phyloP scores from a whole-genome alignment of 2,113 vertebrate species.

The Puma concolor region DNA sequence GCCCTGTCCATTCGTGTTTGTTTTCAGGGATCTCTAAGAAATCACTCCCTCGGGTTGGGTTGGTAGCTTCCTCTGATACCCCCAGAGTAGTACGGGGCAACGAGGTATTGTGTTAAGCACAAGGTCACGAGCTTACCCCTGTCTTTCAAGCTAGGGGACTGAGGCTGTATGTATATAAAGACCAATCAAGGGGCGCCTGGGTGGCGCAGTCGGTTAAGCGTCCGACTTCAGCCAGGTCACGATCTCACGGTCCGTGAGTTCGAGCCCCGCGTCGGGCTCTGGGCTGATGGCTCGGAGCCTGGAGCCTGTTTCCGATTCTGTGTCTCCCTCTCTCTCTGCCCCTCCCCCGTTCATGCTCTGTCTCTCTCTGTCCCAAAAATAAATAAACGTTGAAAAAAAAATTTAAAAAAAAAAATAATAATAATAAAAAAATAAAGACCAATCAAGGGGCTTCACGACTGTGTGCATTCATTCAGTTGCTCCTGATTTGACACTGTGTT shows the following conservation, averaged over 20 bases:
- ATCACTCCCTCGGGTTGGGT: constrained; percentile 22
- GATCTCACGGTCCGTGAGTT: too few relatives aligned
- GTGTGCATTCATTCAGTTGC: background rate
- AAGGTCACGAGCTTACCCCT: background rate
- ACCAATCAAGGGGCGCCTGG: background rate
- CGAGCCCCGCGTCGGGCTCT: too few relatives aligned
- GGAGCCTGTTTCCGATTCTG: too few relatives aligned
- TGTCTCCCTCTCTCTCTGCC: too few relatives aligned
- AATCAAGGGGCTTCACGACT: background rate
- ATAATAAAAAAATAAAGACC: too few relatives aligned
- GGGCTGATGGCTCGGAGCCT: too few relatives aligned
- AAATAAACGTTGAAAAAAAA: too few relatives aligned
- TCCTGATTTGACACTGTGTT: constrained; percentile 44
- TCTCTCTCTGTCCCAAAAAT: too few relatives aligned
- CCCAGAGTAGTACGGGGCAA: background rate
- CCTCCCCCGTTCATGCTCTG: too few relatives aligned
- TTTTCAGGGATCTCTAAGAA: constrained; percentile 48
- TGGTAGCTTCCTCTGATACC: constrained; percentile 35
- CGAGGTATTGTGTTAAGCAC: constrained; percentile 11
- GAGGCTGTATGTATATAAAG: background rate
- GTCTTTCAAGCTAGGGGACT: constrained; percentile 20
- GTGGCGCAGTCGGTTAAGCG: too few relatives aligned
- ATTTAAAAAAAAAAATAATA: too few relatives aligned
- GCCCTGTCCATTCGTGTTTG: background rate
- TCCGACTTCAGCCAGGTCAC: too few relatives aligned